phyloP scores from a whole-genome alignment of 2,113 vertebrate genomes.

The Petrocephalus zakoni region DNA sequence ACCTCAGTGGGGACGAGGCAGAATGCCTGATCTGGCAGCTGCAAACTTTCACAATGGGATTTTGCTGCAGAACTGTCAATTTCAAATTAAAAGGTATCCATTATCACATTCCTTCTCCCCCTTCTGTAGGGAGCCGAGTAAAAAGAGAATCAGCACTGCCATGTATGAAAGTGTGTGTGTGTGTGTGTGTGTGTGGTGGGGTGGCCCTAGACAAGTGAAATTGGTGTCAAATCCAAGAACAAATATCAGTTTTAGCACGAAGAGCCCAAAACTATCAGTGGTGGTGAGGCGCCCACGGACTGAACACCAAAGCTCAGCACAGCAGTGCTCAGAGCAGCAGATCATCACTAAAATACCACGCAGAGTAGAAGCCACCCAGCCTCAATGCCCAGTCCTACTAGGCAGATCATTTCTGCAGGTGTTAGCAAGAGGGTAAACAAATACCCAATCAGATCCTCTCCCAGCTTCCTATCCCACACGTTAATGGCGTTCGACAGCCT shows the following conservation, averaged over 20 bases:
- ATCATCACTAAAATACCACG: not conserved
- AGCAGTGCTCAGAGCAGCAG: not conserved
- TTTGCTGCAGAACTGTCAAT: no score
- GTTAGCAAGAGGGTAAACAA: not conserved
- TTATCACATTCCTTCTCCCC: not conserved
- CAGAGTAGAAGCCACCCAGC: not conserved
- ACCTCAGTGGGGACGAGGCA: not conserved
- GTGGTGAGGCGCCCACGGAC: not conserved
- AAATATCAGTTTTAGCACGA: not conserved
- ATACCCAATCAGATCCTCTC: not conserved
- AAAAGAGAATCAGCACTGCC: not conserved
- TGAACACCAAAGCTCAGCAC: not conserved
- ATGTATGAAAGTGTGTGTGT: not conserved
- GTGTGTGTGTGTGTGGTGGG: not conserved
- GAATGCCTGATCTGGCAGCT: not conserved
- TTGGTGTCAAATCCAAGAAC: not conserved
- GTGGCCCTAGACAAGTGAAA: not conserved
- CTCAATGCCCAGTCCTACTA: not conserved
- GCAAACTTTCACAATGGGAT: not conserved
- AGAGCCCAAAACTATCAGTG: not conserved
- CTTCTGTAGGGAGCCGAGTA: not conserved
- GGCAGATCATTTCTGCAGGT: not conserved
- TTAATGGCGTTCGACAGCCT: not conserved
- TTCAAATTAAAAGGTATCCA: no score
- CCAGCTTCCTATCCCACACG: not conserved